Base-by-base conservation (phyloP, 2,888 invertebrate species). In the Pristionchus mayeri region DNA sequence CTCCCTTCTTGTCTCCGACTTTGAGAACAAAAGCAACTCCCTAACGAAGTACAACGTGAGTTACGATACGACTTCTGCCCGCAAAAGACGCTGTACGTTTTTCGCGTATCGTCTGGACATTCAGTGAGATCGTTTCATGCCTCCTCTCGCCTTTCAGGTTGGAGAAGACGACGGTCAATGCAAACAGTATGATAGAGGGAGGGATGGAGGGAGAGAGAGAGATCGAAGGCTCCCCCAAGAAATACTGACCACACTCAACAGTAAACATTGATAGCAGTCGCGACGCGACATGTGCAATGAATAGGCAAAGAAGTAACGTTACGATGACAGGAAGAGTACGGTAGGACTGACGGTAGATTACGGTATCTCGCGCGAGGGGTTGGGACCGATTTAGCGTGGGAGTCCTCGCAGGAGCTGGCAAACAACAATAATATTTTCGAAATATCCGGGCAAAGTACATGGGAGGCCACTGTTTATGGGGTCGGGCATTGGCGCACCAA, bases 211-310 rank as follows among this genome's bases (percentile, higher is more conserved):
- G n/a, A 13, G 57, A 27, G 16, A n/a, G 67, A 7, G 44, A 13
- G 44, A 44, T 6, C 6, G 44, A 44, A 44, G 67, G 34, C 16
- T 18, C 40, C 13, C 71, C 1, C 40, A 44, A 71, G 71, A 71
- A 71, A 71, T 71, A 71, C 71, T 71, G 71, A 44, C 71, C 71
- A 44, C 63, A 57, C 54, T 21, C 54, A 54, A 21, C 40, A 44
- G 71, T 71, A 71, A 71, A 71, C 71, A 71, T 44, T 71, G 71
- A 71, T 71, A 71, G 30, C 63, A 63, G 30, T 27, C 21, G 24
- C 6, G 18, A 9, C n/a, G 63, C 18, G 63, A 63, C 63, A 34
- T 63, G 7, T 30, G 13, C 30, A 44, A 71, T 40, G 44, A 40
- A 71, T 71, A 24, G 21, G 24, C 3, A 24, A 71, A 71, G 40